phyloP scores from a whole-genome alignment of 1,140 invertebrate genomes.

The Drosophila pruinosa region DNA sequence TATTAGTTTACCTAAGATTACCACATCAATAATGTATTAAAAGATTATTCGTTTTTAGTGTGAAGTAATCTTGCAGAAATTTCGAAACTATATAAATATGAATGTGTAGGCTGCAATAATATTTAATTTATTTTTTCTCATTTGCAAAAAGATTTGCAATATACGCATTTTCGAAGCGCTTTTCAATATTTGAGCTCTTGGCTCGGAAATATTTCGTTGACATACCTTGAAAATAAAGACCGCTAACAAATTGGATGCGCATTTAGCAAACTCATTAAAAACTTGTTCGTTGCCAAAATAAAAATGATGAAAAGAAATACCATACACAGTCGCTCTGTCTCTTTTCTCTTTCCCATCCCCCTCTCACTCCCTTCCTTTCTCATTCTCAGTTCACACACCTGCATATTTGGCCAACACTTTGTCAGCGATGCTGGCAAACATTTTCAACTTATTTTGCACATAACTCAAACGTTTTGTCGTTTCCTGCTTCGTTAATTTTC shows the following conservation, averaged over 20 bases:
- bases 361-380: background rate
- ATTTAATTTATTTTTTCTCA: no score
- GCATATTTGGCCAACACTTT: conserved; percentile 51
- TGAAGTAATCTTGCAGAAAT: no score
- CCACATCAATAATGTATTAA: no score
- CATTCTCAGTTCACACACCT: conserved; percentile 12
- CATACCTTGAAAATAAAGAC: conserved; percentile 1
- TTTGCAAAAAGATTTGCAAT: no score
- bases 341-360: background rate
- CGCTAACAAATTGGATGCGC: conserved; percentile 19
- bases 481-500: conserved; percentile 17
- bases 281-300: conserved; percentile 43
- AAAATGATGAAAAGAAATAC: background rate
- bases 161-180: background rate
- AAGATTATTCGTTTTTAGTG: no score
- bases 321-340: background rate
- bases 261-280: conserved; percentile 79
- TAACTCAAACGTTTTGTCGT: conserved; percentile 43
- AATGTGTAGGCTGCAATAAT: no score
- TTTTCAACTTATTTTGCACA: conserved; percentile 36
- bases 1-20: no score
- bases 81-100: no score
- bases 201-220: background rate
- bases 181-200: background rate
- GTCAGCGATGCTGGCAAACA: conserved; percentile 32